Evolutionary conservation across 2,888 invertebrate species (phyloP).

Genomic region (Trypoxylon attenuatum): DNA sequence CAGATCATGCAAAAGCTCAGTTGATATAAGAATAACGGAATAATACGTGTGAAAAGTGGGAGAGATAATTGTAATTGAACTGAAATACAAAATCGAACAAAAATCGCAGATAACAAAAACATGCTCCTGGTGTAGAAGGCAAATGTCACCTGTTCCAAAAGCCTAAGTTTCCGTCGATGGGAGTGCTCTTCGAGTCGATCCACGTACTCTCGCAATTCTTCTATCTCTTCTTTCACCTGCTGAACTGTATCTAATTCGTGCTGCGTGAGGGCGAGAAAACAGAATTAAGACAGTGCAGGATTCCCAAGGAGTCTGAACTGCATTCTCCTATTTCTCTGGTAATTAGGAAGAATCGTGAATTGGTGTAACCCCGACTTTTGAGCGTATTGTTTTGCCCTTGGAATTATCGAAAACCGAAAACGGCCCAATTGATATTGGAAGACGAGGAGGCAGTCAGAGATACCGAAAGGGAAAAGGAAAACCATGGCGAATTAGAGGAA

Average conservation of each 20-base stretch:
- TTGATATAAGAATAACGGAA: background rate
- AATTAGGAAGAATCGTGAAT: too few species aligned
- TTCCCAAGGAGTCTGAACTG: background rate
- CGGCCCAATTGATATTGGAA: too few species aligned
- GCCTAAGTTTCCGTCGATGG: conserved; percentile 90
- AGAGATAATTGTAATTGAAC: too few species aligned
- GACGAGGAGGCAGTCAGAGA: too few species aligned
- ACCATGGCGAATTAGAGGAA: background rate
- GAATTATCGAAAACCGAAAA: too few species aligned
- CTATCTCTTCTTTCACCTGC: conserved; percentile 96
- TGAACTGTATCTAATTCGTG: conserved; percentile 95
- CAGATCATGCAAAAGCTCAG: background rate
- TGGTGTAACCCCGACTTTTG: too few species aligned
- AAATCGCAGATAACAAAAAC: too few species aligned
- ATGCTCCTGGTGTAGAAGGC: conserved; percentile 10
- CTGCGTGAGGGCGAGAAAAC: conserved; percentile 55
- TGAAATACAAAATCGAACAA: too few species aligned
- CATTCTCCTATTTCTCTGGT: background rate
- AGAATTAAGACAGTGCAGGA: background rate
- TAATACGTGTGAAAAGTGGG: background rate
- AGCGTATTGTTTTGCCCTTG: too few species aligned
- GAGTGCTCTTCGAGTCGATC: conserved; percentile 94
- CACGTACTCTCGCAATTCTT: conserved; percentile 93
- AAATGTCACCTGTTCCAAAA: conserved; percentile 89
- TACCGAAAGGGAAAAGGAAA: background rate